Base-by-base conservation (phyloP, 2,113 vertebrate species). In the Microtus ochrogaster region DNA sequence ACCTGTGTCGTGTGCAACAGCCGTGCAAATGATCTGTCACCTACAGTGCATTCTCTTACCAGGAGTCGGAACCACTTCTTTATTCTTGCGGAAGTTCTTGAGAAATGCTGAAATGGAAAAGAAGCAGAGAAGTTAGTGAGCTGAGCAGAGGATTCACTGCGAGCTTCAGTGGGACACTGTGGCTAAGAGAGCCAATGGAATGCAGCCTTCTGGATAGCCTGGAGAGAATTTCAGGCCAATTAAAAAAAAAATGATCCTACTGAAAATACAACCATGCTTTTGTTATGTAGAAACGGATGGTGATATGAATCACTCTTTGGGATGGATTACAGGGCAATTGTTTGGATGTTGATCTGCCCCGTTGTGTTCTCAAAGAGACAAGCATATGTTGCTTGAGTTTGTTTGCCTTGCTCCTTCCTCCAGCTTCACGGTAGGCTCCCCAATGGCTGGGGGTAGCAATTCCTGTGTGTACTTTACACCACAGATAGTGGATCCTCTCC, bases 61-160 rank as follows among this genome's bases (percentile, higher is more conserved):
- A 88, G 94, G 55, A 95, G 95, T 17, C 0, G 28, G 47, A 97
- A 89, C 95, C 94, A 92, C 26, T 44, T 93, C 89, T 73, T 95
- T 55, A 90, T 90, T 90, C 96, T 93, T 81, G 84, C 49, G 36
- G 95, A 97, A 7, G 92, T 76, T 88, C 96, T 94, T 79, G 95
- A 93, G 21, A 94, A 55, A 68, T 30, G 92, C 92, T 97, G 4
- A 44, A 70, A 70, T 72, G 89, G 39, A 24, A 47, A 55, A 30
- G 39, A 70, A 39, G 82, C 7, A 24, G 33, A 94, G 73, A 33
- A 16, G 19, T 95, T 58, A 96, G 24, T 87, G 47, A 61, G 3
- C 39, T 10, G 16, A 41, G 12, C 73, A 16, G 36, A 52, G 14
- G 7, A 11, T 17, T 68, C 47, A 8, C 26, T 0, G 5, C 5